Percentiles rank a stretch among this genome's conserved stretches.
Evolutionary conservation across 2,888 invertebrate genomes (phyloP).

Genomic region (Uropetala carovei): DNA sequence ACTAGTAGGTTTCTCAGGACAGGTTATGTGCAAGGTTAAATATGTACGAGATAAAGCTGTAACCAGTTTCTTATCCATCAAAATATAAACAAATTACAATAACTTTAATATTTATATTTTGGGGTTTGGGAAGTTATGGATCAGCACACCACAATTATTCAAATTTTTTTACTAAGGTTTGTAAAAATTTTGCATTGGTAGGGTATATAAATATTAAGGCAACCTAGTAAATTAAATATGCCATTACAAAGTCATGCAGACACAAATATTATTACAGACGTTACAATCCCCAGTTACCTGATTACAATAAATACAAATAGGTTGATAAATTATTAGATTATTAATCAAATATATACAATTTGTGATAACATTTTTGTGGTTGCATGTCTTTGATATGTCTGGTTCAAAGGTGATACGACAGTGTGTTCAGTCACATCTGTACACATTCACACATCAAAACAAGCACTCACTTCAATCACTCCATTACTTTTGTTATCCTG

Average conservation of each 20-base stretch:
- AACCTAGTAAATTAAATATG: constrained; percentile 46
- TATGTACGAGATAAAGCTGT: constrained; percentile 46
- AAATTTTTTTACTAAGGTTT: constrained; percentile 37
- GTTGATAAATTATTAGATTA: constrained; percentile 51
- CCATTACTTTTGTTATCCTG: constrained; percentile 26
- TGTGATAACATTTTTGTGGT: constrained; percentile 22
- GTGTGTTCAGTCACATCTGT: constrained; percentile 29
- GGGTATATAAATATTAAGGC: constrained; percentile 33
- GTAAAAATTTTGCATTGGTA: constrained; percentile 30
- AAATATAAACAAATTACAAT: constrained; percentile 22
- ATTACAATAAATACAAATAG: constrained; percentile 56
- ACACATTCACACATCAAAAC: background rate
- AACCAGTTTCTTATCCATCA: constrained; percentile 16
- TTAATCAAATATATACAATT: constrained; percentile 57
- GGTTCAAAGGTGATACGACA: constrained; percentile 27
- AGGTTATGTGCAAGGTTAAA: constrained; percentile 42
- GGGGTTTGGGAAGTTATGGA: constrained; percentile 37
- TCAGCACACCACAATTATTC: constrained; percentile 56
- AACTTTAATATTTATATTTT: constrained; percentile 25
- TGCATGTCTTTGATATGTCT: constrained; percentile 24
- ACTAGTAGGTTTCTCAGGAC: constrained; percentile 45
- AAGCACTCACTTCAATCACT: background rate
- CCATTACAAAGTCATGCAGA: constrained; percentile 55
- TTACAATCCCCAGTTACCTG: constrained; percentile 59
- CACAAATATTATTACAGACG: constrained; percentile 60